phyloP scores from a whole-genome alignment of 2,888 invertebrate species.

The Blastobasis adustella region DNA sequence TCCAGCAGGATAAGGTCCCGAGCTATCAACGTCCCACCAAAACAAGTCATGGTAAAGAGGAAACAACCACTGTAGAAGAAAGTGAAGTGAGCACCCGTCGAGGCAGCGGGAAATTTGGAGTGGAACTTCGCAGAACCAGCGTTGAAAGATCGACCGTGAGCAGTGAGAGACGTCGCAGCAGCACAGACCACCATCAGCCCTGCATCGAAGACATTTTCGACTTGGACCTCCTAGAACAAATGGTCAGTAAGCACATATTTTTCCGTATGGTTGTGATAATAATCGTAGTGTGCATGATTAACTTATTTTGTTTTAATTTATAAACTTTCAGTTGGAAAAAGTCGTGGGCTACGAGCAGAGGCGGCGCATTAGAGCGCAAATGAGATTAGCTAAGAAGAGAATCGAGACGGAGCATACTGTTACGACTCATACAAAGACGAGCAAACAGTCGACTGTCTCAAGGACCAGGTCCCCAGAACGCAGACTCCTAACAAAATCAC shows the following conservation, averaged over 20 bases:
- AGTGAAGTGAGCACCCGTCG: slow-evolving; percentile 63
- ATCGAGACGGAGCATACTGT: slow-evolving; percentile 46
- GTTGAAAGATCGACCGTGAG: slow-evolving; percentile 63
- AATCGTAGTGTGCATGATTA: slow-evolving; percentile 17
- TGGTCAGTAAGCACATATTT: slow-evolving; percentile 68
- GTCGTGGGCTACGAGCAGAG: slow-evolving; percentile 85
- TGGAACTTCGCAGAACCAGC: slow-evolving; percentile 77
- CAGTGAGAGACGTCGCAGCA: slow-evolving; percentile 60
- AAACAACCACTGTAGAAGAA: slow-evolving; percentile 39
- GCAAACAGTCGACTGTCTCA: slow-evolving; percentile 30
- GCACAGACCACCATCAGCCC: slow-evolving; percentile 63
- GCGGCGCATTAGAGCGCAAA: slow-evolving; percentile 84
- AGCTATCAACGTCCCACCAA: slow-evolving; percentile 54
- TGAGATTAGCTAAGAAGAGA: slow-evolving; percentile 80
- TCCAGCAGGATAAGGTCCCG: slow-evolving; percentile 40
- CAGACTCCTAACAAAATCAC: slow-evolving; percentile 23
- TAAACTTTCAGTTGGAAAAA: slow-evolving; percentile 79
- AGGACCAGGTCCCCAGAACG: slow-evolving; percentile 28
- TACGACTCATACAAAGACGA: slow-evolving; percentile 30
- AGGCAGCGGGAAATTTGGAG: slow-evolving; percentile 79
- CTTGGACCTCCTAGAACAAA: slow-evolving; percentile 79
- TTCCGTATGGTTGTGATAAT: slow-evolving; percentile 27
- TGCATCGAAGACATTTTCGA: slow-evolving; percentile 85
- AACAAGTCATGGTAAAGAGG: slow-evolving; percentile 54
- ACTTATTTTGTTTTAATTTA: slow-evolving; percentile 18